Base-by-base conservation (phyloP, 23 tunicate genomes). In the Oikopleura dioica region DNA sequence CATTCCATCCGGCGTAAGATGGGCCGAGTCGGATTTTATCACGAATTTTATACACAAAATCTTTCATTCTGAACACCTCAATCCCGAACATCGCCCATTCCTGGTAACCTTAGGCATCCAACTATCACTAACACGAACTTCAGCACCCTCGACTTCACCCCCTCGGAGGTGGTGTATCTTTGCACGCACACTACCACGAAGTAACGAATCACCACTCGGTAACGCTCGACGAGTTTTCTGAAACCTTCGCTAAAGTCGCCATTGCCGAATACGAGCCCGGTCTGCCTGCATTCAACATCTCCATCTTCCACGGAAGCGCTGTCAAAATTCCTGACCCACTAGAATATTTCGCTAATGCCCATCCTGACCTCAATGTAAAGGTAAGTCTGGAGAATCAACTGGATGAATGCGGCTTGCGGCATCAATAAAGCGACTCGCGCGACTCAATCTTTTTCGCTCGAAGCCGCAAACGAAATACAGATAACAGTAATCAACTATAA, bases 311-410 rank as follows among this genome's bases (percentile, higher is more conserved):
- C 75, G 92, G 81, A 30, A 81, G 89, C 26, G 77, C 84, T 0
- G 30, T 78, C 32, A 44, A 77, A 36, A 77, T 81, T 79, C 91
- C 96, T 0, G 96, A 89, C 80, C 85, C 75, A 77, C 50, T 89
- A 38, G 96, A 89, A 37, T 85, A 85, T 50, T 80, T 89, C n/a
- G 59, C 96, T 16, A 86, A 89, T 29, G 51, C 79, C 31, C 91
- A 89, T 77, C 37, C 77, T 37, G 95, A 85, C 1, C 33, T 89
- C 35, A 37, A 80, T 38, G 96, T 89, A 32, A 89, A 83, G 55
- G 55, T 44, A 44, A 9, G 21, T 21, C n/a, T n/a, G n/a, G n/a
- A n/a, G n/a, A n/a, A n/a, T n/a, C n/a, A n/a, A n/a, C n/a, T n/a
- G n/a, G n/a, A n/a, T n/a, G n/a, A n/a, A n/a, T n/a, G n/a, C n/a